Evolutionary conservation across 2,888 invertebrate species (phyloP).

Genomic region (Macaria notata): DNA sequence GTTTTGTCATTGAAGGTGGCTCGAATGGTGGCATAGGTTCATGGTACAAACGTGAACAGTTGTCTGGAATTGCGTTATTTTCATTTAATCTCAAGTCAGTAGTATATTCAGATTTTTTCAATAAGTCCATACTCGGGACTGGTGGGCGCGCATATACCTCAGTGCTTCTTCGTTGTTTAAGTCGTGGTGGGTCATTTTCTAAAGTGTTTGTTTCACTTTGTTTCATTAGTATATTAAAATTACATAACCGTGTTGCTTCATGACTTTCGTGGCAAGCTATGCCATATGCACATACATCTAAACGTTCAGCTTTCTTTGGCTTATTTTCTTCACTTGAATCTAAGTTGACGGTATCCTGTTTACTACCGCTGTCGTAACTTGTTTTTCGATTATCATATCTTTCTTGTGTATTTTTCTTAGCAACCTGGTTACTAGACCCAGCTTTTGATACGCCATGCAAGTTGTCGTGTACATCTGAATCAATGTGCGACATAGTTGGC

Average conservation of each 20-base stretch:
- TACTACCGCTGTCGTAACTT: conserved; percentile 2
- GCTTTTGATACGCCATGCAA: too few species aligned
- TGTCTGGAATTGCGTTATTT: background rate
- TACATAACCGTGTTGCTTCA: too few species aligned
- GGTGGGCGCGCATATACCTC: conserved; percentile 3
- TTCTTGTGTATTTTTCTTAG: background rate
- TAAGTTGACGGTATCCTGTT: background rate
- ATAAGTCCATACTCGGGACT: background rate
- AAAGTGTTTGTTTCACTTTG: too few species aligned
- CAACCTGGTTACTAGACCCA: too few species aligned
- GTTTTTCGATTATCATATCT: background rate
- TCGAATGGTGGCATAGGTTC: conserved; percentile 1
- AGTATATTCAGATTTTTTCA: conserved; percentile 1
- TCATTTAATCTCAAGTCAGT: background rate
- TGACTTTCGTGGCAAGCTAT: background rate
- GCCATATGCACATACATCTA: background rate
- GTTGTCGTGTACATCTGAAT: too few species aligned
- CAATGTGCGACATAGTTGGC: too few species aligned
- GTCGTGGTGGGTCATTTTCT: background rate
- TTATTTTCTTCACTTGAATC: background rate
- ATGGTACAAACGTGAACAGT: conserved; percentile 2
- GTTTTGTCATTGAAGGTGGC: background rate
- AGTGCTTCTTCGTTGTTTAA: background rate
- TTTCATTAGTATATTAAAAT: too few species aligned
- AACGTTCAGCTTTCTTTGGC: background rate